Base-by-base conservation (phyloP, 1,140 invertebrate genomes). In the Drosophila tani region DNA sequence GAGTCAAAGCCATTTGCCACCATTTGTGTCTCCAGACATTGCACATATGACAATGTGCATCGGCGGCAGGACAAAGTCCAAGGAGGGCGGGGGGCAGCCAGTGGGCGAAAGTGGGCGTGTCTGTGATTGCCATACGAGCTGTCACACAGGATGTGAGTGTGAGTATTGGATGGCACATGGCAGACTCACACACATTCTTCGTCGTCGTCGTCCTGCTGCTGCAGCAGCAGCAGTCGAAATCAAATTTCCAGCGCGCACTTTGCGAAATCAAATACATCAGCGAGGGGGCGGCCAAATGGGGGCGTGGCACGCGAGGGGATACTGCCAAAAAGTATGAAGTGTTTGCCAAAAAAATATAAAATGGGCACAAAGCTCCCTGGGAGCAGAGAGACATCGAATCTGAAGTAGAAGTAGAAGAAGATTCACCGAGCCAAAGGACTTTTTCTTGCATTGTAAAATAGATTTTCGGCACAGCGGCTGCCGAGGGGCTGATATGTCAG, bases 201-300 rank as follows among this genome's bases (percentile, higher is more conserved):
- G 29, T 32, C 29, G 12, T 32, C 29, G 12, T n/a, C 46, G 32
- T 59, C 51, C 47, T 65, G 49, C 58, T 63, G 66, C 59, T 40
- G 66, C 62, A 32, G 66, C 62, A n/a, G 24, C 47, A 17, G 53
- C 53, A 83, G 65, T 57, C 62, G 64, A 85, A 85, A 85, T 85
- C 82, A 85, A 85, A 85, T 85, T 85, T 85, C 79, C 82, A 85
- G 63, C 82, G 82, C 82, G 82, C 82, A 86, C 82, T 85, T 85
- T 85, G 79, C 82, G 69, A 85, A 85, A 85, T 85, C 82, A 85
- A 85, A 85, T 85, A 86, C 82, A 85, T 75, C 56, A 74, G 67
- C 43, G 55, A 43, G 21, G 29, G 71, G 46, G 45, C n/a, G 38
- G 45, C 59, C 19, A 38, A 47, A 24, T 15, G 27, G 49, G 49